Percentiles rank a stretch among this genome's conserved stretches.
These are phyloP conservation scores for Kryptopterus vitreolus DNA, from an alignment of 2,797 vertebrate species.

Conservation along the genomic window DNA sequence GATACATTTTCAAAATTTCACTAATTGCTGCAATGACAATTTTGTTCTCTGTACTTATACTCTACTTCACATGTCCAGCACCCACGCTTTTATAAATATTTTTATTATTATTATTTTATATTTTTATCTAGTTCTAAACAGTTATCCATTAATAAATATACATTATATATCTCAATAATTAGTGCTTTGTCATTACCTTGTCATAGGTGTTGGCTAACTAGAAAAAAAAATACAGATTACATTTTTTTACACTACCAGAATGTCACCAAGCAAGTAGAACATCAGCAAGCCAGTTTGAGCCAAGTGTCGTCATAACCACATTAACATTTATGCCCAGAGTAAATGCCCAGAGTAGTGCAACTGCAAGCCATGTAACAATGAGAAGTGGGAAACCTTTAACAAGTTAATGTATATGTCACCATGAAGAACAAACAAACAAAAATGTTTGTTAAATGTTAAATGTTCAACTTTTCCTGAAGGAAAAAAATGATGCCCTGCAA, in stretches of 20 bases:
- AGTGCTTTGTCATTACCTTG: not conserved
- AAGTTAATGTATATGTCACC: no score
- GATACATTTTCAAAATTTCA: not conserved
- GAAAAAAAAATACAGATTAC: not conserved
- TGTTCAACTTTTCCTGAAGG: not conserved
- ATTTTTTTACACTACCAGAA: not conserved
- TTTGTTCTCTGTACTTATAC: not conserved
- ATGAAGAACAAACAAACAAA: no score
- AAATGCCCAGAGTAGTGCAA: not conserved
- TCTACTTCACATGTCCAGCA: not conserved
- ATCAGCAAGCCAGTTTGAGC: not conserved
- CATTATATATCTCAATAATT: no score
- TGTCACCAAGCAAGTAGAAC: not conserved
- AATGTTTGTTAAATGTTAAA: not conserved
- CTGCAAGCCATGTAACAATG: no score
- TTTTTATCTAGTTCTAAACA: no score
- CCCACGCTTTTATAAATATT: not conserved
- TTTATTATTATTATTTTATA: no score
- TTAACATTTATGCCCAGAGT: not conserved
- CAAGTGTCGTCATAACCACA: not conserved
- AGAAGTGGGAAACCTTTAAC: not conserved
- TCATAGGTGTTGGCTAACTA: not conserved
- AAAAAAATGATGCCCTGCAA: not conserved
- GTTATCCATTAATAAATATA: not conserved
- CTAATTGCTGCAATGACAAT: not conserved